Base-by-base conservation (phyloP, 2,888 invertebrate genomes). In the Cerastis leucographa region DNA sequence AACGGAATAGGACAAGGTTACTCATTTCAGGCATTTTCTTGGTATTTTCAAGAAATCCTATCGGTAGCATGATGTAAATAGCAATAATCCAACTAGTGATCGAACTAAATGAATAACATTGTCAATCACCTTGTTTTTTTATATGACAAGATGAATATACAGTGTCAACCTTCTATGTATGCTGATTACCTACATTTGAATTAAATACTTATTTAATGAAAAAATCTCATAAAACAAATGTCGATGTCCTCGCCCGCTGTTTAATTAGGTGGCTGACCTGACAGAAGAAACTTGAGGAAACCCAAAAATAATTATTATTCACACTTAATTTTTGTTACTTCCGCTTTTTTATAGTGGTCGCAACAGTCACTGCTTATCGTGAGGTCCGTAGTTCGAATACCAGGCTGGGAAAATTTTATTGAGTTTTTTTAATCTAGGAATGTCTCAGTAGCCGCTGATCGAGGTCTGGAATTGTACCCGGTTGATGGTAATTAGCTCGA, bases 1-100 rank as follows among this genome's bases (percentile, higher is more conserved):
- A 25, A 51, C 49, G 61, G 29, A 67, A 67, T 73, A 19, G 7
- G 42, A 76, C 66, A 67, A 74, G 65, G 74, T 76, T 65, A 62
- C 54, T 25, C 44, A 17, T 59, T 29, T 59, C 59, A 69, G 59
- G 7, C 12, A 59, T 65, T 76, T 42, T n/a, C 12, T 19, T 12
- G 0, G 22, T 72, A 29, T 71, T 54, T 49, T 22, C 22, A 17
- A 59, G 56, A 8, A n/a, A 62, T 22, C n/a, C n/a, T 14, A n/a
- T 42, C n/a, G n/a, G 64, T 42, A 64, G 40, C 35, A 40, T 62
- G 4, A 11, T 1, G 62, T 22, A 19, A 35, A 3, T 35, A 35
- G 35, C 35, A 35, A 3, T 35, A 35, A 2, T 35, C 2, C 35
- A 35, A 35, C 35, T 6, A 56, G 25, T 56, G 35, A 9, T 61